Evolutionary conservation across 2,888 invertebrate genomes (phyloP).

Genomic region (Copidosoma aretas): DNA sequence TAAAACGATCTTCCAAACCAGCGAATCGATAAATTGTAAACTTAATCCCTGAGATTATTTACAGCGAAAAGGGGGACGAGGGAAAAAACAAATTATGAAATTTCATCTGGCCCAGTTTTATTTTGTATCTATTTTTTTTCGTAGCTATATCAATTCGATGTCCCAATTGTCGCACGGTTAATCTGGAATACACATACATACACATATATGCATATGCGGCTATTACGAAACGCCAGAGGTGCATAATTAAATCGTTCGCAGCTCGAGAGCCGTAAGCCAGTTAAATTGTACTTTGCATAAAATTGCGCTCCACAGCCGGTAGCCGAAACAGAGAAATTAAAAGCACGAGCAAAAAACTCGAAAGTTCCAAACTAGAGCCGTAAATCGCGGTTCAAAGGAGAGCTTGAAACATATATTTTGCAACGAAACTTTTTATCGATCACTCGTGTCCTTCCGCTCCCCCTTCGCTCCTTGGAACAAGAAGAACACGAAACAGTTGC

Average conservation of each 20-base stretch:
- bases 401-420: constrained; percentile 22
- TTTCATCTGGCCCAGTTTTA: too few relatives aligned
- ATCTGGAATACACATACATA: constrained; percentile 1
- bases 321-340: not conserved
- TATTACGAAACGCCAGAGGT: constrained; percentile 4
- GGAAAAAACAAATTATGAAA: too few relatives aligned
- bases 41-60: too few relatives aligned
- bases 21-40: too few relatives aligned
- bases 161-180: constrained; percentile 18
- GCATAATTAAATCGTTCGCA: constrained; percentile 22
- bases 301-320: constrained; percentile 7
- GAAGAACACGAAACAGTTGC: constrained; percentile 24
- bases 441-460: constrained; percentile 2
- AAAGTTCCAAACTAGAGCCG: not conserved
- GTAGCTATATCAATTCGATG: not conserved
- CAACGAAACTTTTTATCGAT: constrained; percentile 30
- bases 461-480: constrained; percentile 11
- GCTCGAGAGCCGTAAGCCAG: constrained; percentile 17
- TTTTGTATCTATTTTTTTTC: not conserved
- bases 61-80: too few relatives aligned
- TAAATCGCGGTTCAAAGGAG: not conserved
- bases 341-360: constrained; percentile 3
- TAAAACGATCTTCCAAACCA: too few relatives aligned
- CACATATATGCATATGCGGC: constrained; percentile 10
- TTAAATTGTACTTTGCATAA: constrained; percentile 19